Evolutionary conservation across 1,140 invertebrate species (phyloP), one percentile per base, ranked within the genome.

Genomic region (Onthophagus taurus): DNA sequence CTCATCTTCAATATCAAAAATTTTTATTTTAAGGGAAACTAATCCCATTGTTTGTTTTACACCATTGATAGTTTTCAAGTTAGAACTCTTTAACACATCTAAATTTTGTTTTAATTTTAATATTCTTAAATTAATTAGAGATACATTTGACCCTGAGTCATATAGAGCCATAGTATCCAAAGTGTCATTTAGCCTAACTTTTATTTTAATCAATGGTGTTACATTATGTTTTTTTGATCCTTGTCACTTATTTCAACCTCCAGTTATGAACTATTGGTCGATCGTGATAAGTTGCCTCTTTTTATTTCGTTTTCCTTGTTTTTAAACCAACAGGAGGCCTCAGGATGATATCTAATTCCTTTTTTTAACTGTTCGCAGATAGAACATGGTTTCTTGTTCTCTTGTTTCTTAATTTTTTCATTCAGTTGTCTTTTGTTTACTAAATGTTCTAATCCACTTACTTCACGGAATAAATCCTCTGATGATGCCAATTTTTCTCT

Each of bases 111-210:
- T 37, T 37, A 16, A 7, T 19, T 37, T 37, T 8, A 20, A 7
- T 37, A 16, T 7, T 20, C 50, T 58, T 42, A 54, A 46, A 50
- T 60, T 58, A 18, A 58, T 60, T 14, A 58, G 31, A 17, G 51
- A 56, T 17, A 53, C 50, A 45, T 60, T 52, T 36, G 52, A 54
- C 8, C 54, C 55, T 17, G 57, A 39, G 41, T 58, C 52, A 48
- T 58, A 52, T 26, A 52, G 33, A 29, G 47, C 55, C 3, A 18
- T 34, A 20, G 52, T 16, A 45, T 49, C 31, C 39, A 55, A 31
- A 12, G 33, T 47, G 20, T 51, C 36, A 45, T 58, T 49, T 41
- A 54, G 31, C 44, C 42, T 12, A 39, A 58, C n/a, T 47, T 54
- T 49, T 20, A 58, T 38, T 42, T 42, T 41, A n/a, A 49, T 49